Percentiles rank a stretch among this genome's conserved stretches.
Evolutionary conservation across 2,797 vertebrate genomes (phyloP).

Genomic region (Eulemur albifrons): DNA sequence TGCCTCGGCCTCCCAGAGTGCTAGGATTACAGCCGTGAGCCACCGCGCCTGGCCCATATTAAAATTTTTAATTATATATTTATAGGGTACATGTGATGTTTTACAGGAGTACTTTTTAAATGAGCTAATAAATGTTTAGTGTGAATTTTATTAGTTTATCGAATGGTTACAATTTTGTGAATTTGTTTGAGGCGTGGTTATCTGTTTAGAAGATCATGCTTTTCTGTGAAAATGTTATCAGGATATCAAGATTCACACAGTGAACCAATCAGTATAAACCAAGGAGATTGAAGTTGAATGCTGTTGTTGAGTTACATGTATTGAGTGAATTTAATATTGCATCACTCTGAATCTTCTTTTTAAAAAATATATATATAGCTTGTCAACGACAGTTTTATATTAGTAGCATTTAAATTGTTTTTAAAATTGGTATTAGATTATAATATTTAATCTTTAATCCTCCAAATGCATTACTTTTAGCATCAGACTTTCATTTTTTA

Average conservation of each 20-base stretch:
- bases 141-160: slow-evolving; percentile 17
- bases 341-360: not conserved
- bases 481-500: not conserved
- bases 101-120: not conserved
- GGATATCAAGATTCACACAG: not conserved
- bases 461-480: not conserved
- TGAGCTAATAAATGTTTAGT: not conserved
- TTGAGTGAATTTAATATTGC: not conserved
- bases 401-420: not conserved
- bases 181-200: not conserved
- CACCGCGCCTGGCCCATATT: no score
- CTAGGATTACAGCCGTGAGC: no score
- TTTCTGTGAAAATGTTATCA: not conserved
- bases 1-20: no score
- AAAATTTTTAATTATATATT: no score
- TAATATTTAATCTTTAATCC: not conserved
- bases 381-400: not conserved
- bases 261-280: not conserved
- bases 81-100: no score
- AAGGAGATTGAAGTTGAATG: not conserved
- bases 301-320: not conserved
- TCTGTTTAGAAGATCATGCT: not conserved
- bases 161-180: not conserved
- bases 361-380: not conserved
- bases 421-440: not conserved